These are phyloP conservation scores for Metaphire vulgaris DNA, from an alignment of 1,140 invertebrate species.

Conservation along the genomic window DNA sequence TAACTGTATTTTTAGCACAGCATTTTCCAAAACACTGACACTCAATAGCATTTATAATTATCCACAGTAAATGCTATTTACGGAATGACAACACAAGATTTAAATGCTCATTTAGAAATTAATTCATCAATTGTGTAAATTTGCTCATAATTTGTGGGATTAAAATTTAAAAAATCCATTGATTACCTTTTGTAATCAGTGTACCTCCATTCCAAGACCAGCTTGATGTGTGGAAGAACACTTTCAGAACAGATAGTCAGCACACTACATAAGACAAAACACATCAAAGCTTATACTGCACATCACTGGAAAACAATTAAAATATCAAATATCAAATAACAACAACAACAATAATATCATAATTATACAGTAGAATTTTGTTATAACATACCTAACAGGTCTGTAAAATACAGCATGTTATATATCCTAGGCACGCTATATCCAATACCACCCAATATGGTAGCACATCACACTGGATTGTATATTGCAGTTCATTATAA, in stretches of 20 bases:
- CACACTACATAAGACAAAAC: not conserved
- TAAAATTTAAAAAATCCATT: not conserved
- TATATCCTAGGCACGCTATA: too few species aligned
- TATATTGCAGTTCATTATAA: too few species aligned
- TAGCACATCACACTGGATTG: too few species aligned
- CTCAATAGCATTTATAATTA: not conserved
- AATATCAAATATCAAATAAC: not conserved
- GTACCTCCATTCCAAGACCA: not conserved
- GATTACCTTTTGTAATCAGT: not conserved
- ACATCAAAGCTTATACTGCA: not conserved
- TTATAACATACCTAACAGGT: not conserved
- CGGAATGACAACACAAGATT: not conserved
- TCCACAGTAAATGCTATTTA: not conserved
- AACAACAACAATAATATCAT: not conserved
- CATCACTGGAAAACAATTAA: not conserved
- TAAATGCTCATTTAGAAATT: not conserved
- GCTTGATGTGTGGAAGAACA: not conserved
- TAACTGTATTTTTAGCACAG: too few species aligned
- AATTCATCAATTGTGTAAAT: not conserved
- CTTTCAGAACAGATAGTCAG: not conserved
- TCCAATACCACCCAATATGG: too few species aligned
- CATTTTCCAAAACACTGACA: too few species aligned
- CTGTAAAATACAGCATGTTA: not conserved
- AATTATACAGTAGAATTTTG: not conserved
- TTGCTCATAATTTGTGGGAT: too few species aligned